Evolutionary conservation across 2,888 invertebrate species (phyloP), one percentile per base, ranked within the genome.

Genomic region (Luperina testacea): DNA sequence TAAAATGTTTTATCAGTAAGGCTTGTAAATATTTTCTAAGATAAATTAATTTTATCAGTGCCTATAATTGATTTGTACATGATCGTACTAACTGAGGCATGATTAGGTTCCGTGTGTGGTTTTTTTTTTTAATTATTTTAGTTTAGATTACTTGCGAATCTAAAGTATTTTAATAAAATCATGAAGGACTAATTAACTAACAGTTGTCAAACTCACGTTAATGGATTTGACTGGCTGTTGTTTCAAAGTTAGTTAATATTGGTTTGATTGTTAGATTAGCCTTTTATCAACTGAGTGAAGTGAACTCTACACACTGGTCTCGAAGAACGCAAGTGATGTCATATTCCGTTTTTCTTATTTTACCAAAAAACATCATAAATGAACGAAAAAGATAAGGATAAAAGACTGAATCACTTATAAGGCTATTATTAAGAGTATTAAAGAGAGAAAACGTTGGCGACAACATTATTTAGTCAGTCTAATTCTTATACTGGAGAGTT

Each of bases 11-110:
- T 87, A 87, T 88, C 79, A 86, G 85, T 82, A 89, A 86, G 87
- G 88, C 83, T 88, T 90, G 90, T 93, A 92, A 92, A 93, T 88
- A 93, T 92, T 93, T 91, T 90, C 79, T 90, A 91, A 85, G 82
- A 77, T 93, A 93, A 90, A 83, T 87, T 93, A 93, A 90, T 81
- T 85, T 69, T 71, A 90, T 89, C 92, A 92, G 93, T 93, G 93
- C 93, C 93, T 93, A 89, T 84, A 85, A 85, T 83, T 88, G 81
- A 82, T 86, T 89, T 89, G 27, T 81, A 75, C 75, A 72, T 73
- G 65, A 75, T 85, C 77, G 72, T 77, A 75, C 51, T 75, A 57
- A 64, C 69, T 42, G 51, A 70, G 88, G 81, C 85, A 77, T 72
- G 70, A 68, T 78, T 76, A 42, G 61, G 38, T 72, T 78, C 59